phyloP scores from a whole-genome alignment of 2,888 invertebrate species.

The Erebia palarica region DNA sequence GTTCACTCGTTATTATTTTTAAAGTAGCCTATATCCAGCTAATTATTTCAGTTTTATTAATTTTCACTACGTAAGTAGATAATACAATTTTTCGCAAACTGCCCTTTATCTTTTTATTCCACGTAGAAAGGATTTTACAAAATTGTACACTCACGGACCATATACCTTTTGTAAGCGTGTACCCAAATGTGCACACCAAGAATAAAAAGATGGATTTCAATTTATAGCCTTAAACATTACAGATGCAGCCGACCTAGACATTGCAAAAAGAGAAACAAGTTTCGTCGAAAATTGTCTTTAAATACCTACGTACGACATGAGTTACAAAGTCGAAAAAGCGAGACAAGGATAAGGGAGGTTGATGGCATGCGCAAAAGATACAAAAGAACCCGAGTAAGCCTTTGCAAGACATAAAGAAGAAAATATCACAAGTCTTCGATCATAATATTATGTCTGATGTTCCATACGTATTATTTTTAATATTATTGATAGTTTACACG shows the following conservation, averaged over 20 bases:
- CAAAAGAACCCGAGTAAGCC: background rate
- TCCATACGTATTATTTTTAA: too few species aligned
- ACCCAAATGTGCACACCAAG: background rate
- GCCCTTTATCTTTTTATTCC: too few species aligned
- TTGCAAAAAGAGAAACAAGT: conserved; percentile 8
- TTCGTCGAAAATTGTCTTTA: conserved; percentile 1
- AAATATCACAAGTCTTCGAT: too few species aligned
- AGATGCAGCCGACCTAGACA: background rate
- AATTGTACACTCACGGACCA: background rate
- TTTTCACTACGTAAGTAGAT: too few species aligned
- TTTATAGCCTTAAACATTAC: conserved; percentile 5
- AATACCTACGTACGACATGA: background rate
- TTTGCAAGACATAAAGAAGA: background rate
- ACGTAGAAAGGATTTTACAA: too few species aligned
- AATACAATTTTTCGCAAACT: too few species aligned
- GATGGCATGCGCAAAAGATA: background rate
- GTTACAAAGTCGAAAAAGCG: background rate
- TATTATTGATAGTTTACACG: too few species aligned
- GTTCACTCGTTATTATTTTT: too few species aligned
- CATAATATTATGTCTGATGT: too few species aligned
- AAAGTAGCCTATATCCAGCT: too few species aligned
- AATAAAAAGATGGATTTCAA: background rate
- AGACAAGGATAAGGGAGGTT: conserved; percentile 5
- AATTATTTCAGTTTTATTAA: too few species aligned
- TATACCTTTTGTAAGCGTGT: background rate